Evolutionary conservation across 2,888 invertebrate genomes (phyloP).

Genomic region (Andrena fulva): DNA sequence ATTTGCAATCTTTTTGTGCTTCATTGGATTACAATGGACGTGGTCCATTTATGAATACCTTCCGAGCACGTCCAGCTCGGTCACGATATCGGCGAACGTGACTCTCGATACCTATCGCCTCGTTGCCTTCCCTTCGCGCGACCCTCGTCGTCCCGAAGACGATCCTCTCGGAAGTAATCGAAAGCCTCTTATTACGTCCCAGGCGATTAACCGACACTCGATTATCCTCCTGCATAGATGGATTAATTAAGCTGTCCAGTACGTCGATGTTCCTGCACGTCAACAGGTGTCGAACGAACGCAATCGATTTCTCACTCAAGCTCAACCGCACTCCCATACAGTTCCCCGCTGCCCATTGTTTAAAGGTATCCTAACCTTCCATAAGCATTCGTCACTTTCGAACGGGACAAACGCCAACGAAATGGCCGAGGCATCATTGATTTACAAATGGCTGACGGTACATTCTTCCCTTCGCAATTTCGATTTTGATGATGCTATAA

Average conservation of each 20-base stretch:
- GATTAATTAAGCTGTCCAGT: constrained; percentile 57
- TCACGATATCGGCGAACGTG: constrained; percentile 39
- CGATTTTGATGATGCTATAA: no score
- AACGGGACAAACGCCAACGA: neutral
- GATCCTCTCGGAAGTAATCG: constrained; percentile 57
- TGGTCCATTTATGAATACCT: constrained; percentile 28
- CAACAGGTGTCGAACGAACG: constrained; percentile 55
- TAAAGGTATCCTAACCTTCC: neutral
- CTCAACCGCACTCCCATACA: constrained; percentile 4
- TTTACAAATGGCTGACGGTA: neutral
- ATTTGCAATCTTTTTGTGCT: neutral
- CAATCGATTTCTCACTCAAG: constrained; percentile 46
- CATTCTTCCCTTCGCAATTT: neutral
- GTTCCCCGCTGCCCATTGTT: constrained; percentile 4
- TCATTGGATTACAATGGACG: neutral
- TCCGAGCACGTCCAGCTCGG: constrained; percentile 26
- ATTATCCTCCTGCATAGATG: constrained; percentile 50
- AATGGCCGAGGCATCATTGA: neutral
- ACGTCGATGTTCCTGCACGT: constrained; percentile 26
- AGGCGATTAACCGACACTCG: constrained; percentile 51
- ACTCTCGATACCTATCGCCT: constrained; percentile 42
- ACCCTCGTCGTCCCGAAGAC: constrained; percentile 24
- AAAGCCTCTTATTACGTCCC: constrained; percentile 53
- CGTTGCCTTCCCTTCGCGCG: constrained; percentile 25
- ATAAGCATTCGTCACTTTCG: constrained; percentile 35